Evolutionary conservation across 2,797 vertebrate species (phyloP), one percentile per base, ranked within the genome.

Genomic region (Pyrocephalus nanus): DNA sequence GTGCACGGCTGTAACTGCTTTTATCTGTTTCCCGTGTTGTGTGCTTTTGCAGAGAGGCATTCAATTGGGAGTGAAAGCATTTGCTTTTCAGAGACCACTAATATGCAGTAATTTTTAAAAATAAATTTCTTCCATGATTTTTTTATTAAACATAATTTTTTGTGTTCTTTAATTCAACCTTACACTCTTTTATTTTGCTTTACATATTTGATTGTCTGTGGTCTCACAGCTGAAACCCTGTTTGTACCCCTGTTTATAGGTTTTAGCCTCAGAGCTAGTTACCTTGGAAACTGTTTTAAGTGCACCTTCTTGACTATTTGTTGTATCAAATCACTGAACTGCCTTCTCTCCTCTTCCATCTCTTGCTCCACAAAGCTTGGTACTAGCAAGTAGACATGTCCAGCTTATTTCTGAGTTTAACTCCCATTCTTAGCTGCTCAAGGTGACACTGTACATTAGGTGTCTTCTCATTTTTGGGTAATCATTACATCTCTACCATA

Each of bases 211-310:
- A 92, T 86, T 96, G 25, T 32, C 38, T 95, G 94, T 34, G 25
- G 20, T 83, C 45, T 72, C 50, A 61, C 50, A 54, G 18, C 83
- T 92, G 74, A 57, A 93, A 88, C 72, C 17, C 34, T 94, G 58
- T 89, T 94, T 82, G 26, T 91, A 65, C 21, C 47, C 34, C 4
- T 87, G 77, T 95, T 97, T 95, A 94, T 87, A 95, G 45, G 93
- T 96, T 96, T 45, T 34, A 94, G 48, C 4, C 84, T 87, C n/a
- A 83, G 61, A 95, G 38, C 6, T 77, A 89, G 91, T 97, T 97
- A 96, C 94, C 94, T 96, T 97, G 95, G 95, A 96, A 97, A 97
- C 94, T 93, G 55, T 95, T 95, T 96, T 83, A 97, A 97, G 25
- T 87, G 27, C 29, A 76, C 95, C 58, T 90, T 97, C 75, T 95